Base-by-base conservation (phyloP, 2,888 invertebrate species). In the Galerucella nymphaeae region DNA sequence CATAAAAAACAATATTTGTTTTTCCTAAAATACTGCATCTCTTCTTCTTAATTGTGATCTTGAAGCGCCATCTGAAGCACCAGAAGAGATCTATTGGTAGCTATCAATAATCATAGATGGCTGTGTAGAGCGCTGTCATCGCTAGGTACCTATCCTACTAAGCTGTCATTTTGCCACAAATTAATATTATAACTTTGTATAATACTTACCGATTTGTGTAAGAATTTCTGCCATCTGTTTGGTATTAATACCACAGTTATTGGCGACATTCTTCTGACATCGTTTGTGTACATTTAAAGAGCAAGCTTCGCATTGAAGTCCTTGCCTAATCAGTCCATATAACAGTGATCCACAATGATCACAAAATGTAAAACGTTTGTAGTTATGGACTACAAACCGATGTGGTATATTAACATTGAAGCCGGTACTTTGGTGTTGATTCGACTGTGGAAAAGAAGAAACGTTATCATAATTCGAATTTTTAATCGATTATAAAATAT, bases 391-490 rank as follows among this genome's bases (percentile, higher is more conserved):
- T 82, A 93, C 92, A 88, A 96, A 97, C 77, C 97, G 94, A 89
- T 99, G 99, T 80, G 99, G 99, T 84, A 99, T 93, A 89, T 99
- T 99, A 83, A 99, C 98, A 88, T 94, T 98, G 90, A 99, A 99
- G 78, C 99, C 91, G 77, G 91, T 90, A 78, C 89, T 88, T 66
- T 79, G 79, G 83, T 90, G 90, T 83, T 86, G 88, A 79, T 82
- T 86, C 59, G 88, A 84, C 88, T 89, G 73, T 11, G 58, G 79
- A 78, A 67, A 10, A 65, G 69, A 71, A 45, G 38, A 62, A 62
- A 41, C 30, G 11, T 9, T 41, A 62, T 62, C 0, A 62, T 1
- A 10, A 42, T 16, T 14, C 0, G 10, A 62, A 18, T 8, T 3
- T 55, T 16, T 55, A 20, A 55, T 55, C 4, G 20, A n/a, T 50